Evolutionary conservation across 2,888 invertebrate species (phyloP).

Genomic region (Exephanes ischioxanthus): DNA sequence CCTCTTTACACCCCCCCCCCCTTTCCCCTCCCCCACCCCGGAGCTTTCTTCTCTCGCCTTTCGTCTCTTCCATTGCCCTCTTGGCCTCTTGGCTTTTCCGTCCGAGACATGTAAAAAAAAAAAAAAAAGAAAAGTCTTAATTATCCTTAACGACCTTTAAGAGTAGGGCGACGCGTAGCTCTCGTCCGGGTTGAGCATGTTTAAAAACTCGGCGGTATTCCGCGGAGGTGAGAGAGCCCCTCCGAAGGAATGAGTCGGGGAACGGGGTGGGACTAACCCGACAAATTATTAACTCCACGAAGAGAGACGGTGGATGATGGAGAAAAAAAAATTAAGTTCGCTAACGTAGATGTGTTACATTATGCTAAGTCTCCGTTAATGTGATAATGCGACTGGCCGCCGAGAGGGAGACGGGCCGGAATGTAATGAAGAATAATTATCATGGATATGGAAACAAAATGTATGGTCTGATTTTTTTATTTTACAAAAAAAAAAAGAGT

Average conservation of each 20-base stretch:
- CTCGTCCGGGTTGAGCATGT: background rate
- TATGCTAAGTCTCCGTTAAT: slow-evolving; percentile 41
- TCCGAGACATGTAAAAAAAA: slow-evolving; percentile 51
- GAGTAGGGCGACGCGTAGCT: slow-evolving; percentile 45
- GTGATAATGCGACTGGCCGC: slow-evolving; percentile 19
- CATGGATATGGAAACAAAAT: background rate
- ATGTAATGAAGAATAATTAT: slow-evolving; percentile 8
- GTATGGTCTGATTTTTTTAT: background rate
- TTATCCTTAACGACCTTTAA: slow-evolving; percentile 64
- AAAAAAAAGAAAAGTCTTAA: slow-evolving; percentile 40
- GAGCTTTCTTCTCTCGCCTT: slow-evolving; percentile 39
- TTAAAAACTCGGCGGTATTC: background rate
- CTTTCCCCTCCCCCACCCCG: background rate
- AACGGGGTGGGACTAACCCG: slow-evolving; percentile 40
- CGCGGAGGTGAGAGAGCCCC: slow-evolving; percentile 12
- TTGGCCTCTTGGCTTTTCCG: slow-evolving; percentile 56
- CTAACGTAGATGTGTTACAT: slow-evolving; percentile 35
- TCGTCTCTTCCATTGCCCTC: slow-evolving; percentile 21
- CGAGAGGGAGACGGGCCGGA: background rate
- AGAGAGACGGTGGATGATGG: slow-evolving; percentile 46
- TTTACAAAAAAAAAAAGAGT: no score
- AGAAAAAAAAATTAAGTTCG: background rate
- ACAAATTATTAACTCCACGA: slow-evolving; percentile 58
- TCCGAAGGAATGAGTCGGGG: slow-evolving; percentile 38
- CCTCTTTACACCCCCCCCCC: slow-evolving; percentile 28